Percentiles rank a stretch among this genome's conserved stretches.
phyloP scores from a whole-genome alignment of 2,797 vertebrate genomes.

The Bovichtus variegatus region DNA sequence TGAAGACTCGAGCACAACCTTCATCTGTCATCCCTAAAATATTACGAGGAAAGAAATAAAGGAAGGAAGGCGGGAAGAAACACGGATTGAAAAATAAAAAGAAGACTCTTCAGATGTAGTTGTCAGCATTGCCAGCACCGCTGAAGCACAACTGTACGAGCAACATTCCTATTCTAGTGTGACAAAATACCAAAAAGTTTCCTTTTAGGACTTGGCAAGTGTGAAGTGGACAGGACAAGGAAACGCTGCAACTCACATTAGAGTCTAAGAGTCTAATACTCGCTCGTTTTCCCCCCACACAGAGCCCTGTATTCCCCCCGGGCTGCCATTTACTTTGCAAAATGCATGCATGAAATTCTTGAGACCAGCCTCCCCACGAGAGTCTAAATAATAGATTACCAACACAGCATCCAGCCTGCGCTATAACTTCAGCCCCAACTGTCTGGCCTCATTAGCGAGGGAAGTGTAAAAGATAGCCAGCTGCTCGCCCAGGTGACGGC shows the following conservation, averaged over 20 bases:
- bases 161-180: constrained; percentile 19
- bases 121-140: constrained; percentile 17
- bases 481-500: constrained; percentile 79
- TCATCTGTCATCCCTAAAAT: constrained; percentile 71
- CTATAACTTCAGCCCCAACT: constrained; percentile 73
- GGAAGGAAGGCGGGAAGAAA: constrained; percentile 13
- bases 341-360: constrained; percentile 82
- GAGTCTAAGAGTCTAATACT: constrained; percentile 70
- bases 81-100: constrained; percentile 36
- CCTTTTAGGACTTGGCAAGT: constrained; percentile 59
- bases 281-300: constrained; percentile 74
- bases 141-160: constrained; percentile 45
- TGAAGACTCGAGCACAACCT: constrained; percentile 64
- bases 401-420: constrained; percentile 74
- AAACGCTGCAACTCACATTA: constrained; percentile 65
- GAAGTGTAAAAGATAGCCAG: constrained; percentile 80
- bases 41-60: constrained; percentile 47
- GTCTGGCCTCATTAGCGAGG: constrained; percentile 77
- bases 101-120: constrained; percentile 33
- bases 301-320: constrained; percentile 70
- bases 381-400: constrained; percentile 84
- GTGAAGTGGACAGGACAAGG: constrained; percentile 59
- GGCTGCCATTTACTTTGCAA: constrained; percentile 80
- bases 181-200: constrained; percentile 49
- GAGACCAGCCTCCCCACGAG: constrained; percentile 74